phyloP scores from a whole-genome alignment of 2,113 vertebrate species.

The Archilochus colubris region DNA sequence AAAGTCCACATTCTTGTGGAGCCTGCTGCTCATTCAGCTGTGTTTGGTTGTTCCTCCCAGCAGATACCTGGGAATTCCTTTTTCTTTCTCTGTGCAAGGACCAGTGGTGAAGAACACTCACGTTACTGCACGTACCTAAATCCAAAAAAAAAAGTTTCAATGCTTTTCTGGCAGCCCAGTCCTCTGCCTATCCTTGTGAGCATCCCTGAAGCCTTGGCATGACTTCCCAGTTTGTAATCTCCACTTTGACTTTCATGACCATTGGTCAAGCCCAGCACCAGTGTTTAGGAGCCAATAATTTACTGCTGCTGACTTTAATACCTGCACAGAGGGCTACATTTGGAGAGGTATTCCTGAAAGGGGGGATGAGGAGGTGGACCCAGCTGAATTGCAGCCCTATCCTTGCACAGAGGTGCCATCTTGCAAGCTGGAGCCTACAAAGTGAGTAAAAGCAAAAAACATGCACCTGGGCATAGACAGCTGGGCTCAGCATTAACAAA shows the following conservation, averaged over 20 bases:
- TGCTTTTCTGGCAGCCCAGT: neutral
- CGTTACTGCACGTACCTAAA: neutral
- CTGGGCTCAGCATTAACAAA: neutral
- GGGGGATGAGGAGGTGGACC: neutral
- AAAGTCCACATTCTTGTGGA: neutral
- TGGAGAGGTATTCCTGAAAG: neutral
- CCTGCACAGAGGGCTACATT: neutral
- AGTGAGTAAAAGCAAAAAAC: neutral
- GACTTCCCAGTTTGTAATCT: neutral
- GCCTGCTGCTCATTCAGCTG: neutral
- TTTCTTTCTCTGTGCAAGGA: neutral
- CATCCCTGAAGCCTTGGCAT: neutral
- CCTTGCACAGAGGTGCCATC: neutral
- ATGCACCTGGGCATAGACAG: neutral
- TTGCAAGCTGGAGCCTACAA: neutral
- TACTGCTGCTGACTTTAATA: fast-evolving
- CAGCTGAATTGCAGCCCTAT: neutral
- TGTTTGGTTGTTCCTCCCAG: neutral
- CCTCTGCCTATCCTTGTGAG: neutral
- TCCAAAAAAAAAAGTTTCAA: neutral
- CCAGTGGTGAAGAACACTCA: neutral
- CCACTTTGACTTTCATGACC: neutral
- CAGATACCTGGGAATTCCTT: neutral
- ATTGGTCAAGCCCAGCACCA: neutral
- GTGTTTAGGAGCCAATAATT: neutral